Base-by-base conservation (phyloP, 2,888 invertebrate species). In the Drosophila glabriapex region DNA sequence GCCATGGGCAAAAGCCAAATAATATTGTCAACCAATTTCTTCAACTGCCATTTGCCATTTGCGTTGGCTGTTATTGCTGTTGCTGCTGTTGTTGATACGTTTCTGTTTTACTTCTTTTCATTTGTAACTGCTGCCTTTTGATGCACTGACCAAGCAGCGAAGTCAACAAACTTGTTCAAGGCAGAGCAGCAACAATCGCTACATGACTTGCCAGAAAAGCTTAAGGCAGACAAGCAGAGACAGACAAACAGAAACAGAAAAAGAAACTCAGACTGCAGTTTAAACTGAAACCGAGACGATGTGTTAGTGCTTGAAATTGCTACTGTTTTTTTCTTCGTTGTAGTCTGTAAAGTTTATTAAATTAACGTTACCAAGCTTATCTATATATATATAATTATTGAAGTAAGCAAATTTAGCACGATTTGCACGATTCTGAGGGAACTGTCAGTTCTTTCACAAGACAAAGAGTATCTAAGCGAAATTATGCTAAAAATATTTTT, bases 111-210 rank as follows among this genome's bases (percentile, higher is more conserved):
- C 37, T 58, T 68, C 22, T 66, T 53, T 35, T 37, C 16, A 19
- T 63, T 55, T 62, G n/a, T 22, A 60, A 12, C 16, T 58, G 53
- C 49, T 63, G 68, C 31, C 68, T 75, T 64, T 58, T 76, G 79
- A 50, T 81, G 82, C 74, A 82, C 65, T 82, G 73, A 60, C 78
- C 76, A 73, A 72, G 68, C 65, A 43, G 54, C 41, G 83, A 76
- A 86, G 85, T 86, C 85, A 85, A 85, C 74, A 85, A 85, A 85
- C 85, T 87, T 82, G 80, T 82, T 82, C 85, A 85, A 85, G 87
- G 87, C 76, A 67, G 66, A 68, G 66, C 35, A 58, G 63, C 70
- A 65, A 50, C 62, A 46, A 63, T 60, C 55, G 50, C 68, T 58
- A 39, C 68, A 80, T 85, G 85, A 85, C 83, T 85, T 68, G 80